Percentiles rank a stretch among this genome's conserved stretches.
phyloP scores from a whole-genome alignment of 2,113 vertebrate genomes.

The Ramphastos sulfuratus region DNA sequence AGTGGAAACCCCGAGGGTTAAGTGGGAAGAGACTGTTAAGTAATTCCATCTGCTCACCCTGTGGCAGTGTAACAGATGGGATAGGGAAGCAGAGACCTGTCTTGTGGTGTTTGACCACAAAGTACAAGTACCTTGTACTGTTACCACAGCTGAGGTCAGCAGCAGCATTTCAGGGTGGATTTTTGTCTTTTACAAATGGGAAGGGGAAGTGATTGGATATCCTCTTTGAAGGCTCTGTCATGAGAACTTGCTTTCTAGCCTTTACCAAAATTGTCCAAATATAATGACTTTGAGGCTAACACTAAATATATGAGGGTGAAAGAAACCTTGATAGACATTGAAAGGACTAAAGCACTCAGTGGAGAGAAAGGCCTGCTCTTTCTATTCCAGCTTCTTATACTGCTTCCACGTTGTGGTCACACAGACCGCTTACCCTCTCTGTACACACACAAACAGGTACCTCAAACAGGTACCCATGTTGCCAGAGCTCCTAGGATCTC shows the following conservation, averaged over 20 bases:
- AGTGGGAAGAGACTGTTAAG: not conserved
- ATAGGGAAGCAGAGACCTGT: not conserved
- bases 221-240: not conserved
- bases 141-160: not conserved
- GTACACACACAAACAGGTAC: rapidly evolving
- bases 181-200: not conserved
- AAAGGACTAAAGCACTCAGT: not conserved
- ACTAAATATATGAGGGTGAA: not conserved
- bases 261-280: not conserved
- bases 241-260: not conserved
- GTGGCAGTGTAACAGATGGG: not conserved
- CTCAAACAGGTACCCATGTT: not conserved
- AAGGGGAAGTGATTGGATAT: not conserved
- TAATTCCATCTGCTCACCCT: not conserved
- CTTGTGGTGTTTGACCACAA: not conserved
- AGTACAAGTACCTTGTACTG: not conserved
- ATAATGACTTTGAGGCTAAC: not conserved
- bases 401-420: not conserved
- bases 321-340: not conserved
- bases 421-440: not conserved
- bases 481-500: not conserved
- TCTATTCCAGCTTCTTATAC: not conserved
- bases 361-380: not conserved
- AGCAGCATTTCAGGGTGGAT: not conserved
- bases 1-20: not conserved